These are phyloP conservation scores for Mormyrus proboscirostris DNA, from an alignment of 2,797 vertebrate species.

Conservation along the genomic window DNA sequence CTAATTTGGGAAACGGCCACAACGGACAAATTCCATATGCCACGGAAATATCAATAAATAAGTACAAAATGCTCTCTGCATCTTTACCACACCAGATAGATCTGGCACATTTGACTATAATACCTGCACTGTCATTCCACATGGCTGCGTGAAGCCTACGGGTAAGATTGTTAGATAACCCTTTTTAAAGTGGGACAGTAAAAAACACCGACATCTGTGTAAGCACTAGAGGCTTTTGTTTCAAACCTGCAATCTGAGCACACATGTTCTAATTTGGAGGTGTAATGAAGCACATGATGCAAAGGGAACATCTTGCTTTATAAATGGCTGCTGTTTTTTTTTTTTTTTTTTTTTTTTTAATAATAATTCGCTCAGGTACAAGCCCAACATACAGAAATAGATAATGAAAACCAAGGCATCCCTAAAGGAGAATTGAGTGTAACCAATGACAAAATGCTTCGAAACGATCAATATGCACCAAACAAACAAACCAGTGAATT, in stretches of 20 bases:
- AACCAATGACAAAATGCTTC: neutral
- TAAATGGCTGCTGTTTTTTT: neutral
- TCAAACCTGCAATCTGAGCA: constrained; percentile 2
- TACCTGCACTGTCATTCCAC: constrained; percentile 2
- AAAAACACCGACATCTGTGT: constrained; percentile 1
- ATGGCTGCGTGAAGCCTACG: neutral
- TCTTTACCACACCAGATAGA: neutral
- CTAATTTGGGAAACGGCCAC: neutral
- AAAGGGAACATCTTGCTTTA: neutral
- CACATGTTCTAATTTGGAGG: neutral
- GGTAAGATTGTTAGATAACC: constrained; percentile 1
- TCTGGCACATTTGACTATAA: neutral
- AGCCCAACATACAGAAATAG: neutral
- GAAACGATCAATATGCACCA: neutral
- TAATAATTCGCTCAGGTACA: neutral
- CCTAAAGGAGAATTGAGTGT: neutral
- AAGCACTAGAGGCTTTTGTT: neutral
- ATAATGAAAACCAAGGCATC: neutral
- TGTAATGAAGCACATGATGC: constrained; percentile 6
- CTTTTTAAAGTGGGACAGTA: neutral
- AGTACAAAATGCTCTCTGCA: neutral
- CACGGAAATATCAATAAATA: neutral
- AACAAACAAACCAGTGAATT: neutral
- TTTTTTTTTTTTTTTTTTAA: constrained; percentile 5
- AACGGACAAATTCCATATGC: neutral